Conservation (phyloP, 2,113 vertebrate species). For the Holacanthus passer region DNA sequence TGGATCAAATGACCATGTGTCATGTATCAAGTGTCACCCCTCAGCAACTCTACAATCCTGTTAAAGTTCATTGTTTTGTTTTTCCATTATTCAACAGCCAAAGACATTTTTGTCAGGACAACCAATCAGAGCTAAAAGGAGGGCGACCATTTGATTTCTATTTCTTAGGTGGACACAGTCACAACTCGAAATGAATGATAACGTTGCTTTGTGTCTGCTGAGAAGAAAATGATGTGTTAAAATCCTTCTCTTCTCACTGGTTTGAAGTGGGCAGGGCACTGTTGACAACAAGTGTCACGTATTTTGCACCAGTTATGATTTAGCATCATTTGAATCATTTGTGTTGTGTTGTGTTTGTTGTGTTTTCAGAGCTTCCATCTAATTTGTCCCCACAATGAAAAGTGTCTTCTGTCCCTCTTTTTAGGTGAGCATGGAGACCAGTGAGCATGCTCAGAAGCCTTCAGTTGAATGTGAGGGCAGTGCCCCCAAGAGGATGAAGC, state of each 20-base stretch:
- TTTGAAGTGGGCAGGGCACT: too few relatives aligned
- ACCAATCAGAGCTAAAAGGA: not conserved
- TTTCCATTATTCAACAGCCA: not conserved
- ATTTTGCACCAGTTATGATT: too few relatives aligned
- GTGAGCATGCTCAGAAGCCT: slow-evolving; percentile 67
- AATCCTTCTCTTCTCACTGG: too few relatives aligned
- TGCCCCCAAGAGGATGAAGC: slow-evolving; percentile 88
- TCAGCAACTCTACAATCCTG: too few relatives aligned
- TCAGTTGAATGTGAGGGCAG: slow-evolving; percentile 80
- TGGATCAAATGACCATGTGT: not conserved
- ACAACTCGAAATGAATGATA: not conserved
- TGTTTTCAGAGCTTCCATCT: not conserved
- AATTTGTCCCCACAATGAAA: not conserved
- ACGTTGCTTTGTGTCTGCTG: not conserved
- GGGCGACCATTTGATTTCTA: too few relatives aligned
- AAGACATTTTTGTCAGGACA: not conserved
- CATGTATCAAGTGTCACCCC: too few relatives aligned
- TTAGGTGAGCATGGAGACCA: slow-evolving; percentile 78
- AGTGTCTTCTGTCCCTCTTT: slow-evolving; percentile 29
- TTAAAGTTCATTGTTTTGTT: not conserved
- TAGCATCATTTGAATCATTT: too few relatives aligned
- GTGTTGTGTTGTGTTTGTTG: too few relatives aligned
- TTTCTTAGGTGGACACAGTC: too few relatives aligned
- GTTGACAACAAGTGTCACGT: too few relatives aligned
- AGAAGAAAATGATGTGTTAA: too few relatives aligned